These are phyloP conservation scores for Caenorhabditis virilis DNA, from an alignment of 2,888 invertebrate genomes.

Conservation along the genomic window DNA sequence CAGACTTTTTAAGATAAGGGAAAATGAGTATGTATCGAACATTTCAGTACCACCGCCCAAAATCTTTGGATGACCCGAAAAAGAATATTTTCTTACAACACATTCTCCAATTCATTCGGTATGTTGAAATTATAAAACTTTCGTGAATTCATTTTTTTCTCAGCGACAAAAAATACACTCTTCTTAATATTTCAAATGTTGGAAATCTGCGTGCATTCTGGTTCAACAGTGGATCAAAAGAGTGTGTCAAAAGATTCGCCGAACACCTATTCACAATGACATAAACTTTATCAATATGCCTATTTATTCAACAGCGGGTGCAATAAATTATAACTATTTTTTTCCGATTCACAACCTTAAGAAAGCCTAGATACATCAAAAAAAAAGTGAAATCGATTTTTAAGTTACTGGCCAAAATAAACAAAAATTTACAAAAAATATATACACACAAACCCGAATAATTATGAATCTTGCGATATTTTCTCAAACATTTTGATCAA, in stretches of 20 bases:
- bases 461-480: not conserved
- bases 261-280: not conserved
- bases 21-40: no score
- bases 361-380: not conserved
- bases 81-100: conserved; percentile 6
- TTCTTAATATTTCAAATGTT: conserved; percentile 13
- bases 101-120: conserved; percentile 23
- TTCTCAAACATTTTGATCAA: no score
- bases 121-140: no score
- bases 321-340: no score
- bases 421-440: not conserved
- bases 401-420: not conserved
- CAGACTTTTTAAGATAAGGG: no score
- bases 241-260: conserved; percentile 23
- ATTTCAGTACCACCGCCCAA: not conserved
- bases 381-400: not conserved
- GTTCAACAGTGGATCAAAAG: conserved; percentile 31
- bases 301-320: no score
- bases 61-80: not conserved
- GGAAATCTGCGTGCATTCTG: conserved; percentile 20
- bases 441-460: not conserved
- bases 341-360: no score
- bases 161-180: conserved; percentile 26
- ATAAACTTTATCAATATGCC: no score
- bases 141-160: no score